Base-by-base conservation (phyloP, 2,113 vertebrate species). In the Columbina picui region DNA sequence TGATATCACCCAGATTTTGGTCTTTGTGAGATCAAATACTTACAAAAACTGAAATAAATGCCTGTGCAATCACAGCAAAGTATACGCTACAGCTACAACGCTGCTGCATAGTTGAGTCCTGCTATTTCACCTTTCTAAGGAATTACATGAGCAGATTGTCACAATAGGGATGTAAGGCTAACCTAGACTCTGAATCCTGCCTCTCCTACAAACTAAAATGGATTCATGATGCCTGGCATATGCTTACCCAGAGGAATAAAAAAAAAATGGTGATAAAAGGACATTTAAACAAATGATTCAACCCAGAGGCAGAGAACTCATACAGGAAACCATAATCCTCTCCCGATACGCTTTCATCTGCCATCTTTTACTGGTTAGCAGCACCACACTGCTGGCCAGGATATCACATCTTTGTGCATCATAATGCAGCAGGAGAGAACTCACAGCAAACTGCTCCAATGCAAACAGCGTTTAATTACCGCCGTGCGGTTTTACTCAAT, bases 391-490 rank as follows among this genome's bases (percentile, higher is more conserved):
- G 65, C 45, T 6, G 67, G 36, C 34, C 79, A 86, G 86, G 56
- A 77, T 55, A 9, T 2, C 88, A 2, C 30, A 53, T 50, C 94
- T 86, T 34, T 73, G 59, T 25, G 76, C 34, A 43, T 3, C 77
- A 85, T 12, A 85, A 53, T 10, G 75, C 83, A 87, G 60, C 71
- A 59, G 69, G 63, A 49, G 61, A 74, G 67, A 88, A 41, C 71
- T 90, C 68, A 10, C 45, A 88, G 74, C 23, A 14, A 89, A 59
- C 55, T 45, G 20, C 14, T 92, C 52, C 18, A 74, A 94, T 12
- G 76, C 76, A 90, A 87, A 52, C 41, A 30, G 36, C 13, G 55
- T 50, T 95, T 94, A 96, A 94, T 89, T 74, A 81, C 50, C n/a
- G 3, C 75, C 34, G 1, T 50, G 90, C 63, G 95, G 92, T 52